These are phyloP conservation scores for Molorchus minor DNA, from an alignment of 2,888 invertebrate genomes.

Conservation along the genomic window DNA sequence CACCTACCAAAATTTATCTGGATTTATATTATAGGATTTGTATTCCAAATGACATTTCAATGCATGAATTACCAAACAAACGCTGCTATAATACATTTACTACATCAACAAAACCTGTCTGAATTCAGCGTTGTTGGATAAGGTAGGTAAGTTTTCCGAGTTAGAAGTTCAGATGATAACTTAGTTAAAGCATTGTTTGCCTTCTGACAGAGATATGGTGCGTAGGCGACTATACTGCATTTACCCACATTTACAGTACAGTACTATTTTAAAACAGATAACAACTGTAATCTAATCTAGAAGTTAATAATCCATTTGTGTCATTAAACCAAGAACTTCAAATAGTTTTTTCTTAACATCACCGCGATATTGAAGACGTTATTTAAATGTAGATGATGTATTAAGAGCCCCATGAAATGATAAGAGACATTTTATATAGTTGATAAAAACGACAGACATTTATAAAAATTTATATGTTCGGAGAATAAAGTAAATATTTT, in stretches of 20 bases:
- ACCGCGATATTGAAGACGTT: too few relatives aligned
- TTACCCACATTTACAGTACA: slow-evolving; percentile 1
- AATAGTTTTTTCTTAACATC: too few relatives aligned
- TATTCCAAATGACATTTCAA: not conserved
- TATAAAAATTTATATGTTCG: too few relatives aligned
- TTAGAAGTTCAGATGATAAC: not conserved
- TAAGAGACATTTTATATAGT: too few relatives aligned
- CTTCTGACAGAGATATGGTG: not conserved
- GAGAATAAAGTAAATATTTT: too few relatives aligned
- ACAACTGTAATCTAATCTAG: not conserved
- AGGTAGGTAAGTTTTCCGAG: slow-evolving; percentile 11
- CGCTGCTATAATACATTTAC: not conserved
- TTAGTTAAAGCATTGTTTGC: slow-evolving; percentile 15
- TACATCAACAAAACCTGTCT: not conserved
- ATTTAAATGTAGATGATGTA: too few relatives aligned
- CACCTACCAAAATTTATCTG: slow-evolving; percentile 6
- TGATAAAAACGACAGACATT: too few relatives aligned
- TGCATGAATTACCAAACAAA: not conserved
- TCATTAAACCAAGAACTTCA: too few relatives aligned
- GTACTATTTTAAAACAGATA: not conserved
- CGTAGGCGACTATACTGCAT: not conserved
- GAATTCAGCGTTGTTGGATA: slow-evolving; percentile 9
- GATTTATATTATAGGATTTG: too few relatives aligned
- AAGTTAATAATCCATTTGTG: too few relatives aligned
- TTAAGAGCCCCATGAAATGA: too few relatives aligned